Conservation (phyloP, 2,888 invertebrate species). For the Dicyrtomina minuta region DNA sequence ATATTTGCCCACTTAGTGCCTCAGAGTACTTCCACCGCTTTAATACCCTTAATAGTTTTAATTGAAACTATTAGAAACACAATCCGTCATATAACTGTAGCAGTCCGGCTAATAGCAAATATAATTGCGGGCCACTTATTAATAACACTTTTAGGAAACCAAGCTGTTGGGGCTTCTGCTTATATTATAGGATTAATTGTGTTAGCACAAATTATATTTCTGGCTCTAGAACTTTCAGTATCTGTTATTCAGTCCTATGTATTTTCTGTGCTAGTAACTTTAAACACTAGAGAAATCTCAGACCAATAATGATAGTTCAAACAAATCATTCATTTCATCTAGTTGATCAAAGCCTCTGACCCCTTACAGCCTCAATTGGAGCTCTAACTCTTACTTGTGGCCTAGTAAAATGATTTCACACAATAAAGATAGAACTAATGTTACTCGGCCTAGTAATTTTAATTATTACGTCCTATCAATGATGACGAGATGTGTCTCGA, state of each 20-base stretch:
- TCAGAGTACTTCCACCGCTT: constrained; percentile 64
- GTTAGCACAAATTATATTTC: constrained; percentile 62
- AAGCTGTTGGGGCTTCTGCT: too few species aligned
- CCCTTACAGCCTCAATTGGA: constrained; percentile 64
- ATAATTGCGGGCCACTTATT: constrained; percentile 74
- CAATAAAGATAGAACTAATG: constrained; percentile 61
- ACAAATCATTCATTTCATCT: constrained; percentile 67
- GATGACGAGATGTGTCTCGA: constrained; percentile 70
- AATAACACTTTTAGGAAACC: constrained; percentile 66
- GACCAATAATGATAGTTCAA: constrained; percentile 60
- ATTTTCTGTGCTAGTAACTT: constrained; percentile 65
- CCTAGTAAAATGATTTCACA: constrained; percentile 66
- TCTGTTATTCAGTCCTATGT: constrained; percentile 69
- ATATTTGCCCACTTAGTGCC: constrained; percentile 71
- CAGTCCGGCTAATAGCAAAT: constrained; percentile 72
- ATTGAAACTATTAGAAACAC: constrained; percentile 74
- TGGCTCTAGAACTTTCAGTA: constrained; percentile 65
- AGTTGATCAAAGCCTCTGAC: constrained; percentile 69
- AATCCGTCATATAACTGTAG: constrained; percentile 70
- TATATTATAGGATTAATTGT: constrained; percentile 58
- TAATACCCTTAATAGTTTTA: constrained; percentile 73
- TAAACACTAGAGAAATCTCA: constrained; percentile 69
- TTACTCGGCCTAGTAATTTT: constrained; percentile 60
- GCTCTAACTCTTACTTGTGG: constrained; percentile 63
- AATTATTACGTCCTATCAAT: constrained; percentile 64